These are phyloP conservation scores for Cuculus canorus DNA, from an alignment of 2,797 vertebrate genomes.

Conservation along the genomic window DNA sequence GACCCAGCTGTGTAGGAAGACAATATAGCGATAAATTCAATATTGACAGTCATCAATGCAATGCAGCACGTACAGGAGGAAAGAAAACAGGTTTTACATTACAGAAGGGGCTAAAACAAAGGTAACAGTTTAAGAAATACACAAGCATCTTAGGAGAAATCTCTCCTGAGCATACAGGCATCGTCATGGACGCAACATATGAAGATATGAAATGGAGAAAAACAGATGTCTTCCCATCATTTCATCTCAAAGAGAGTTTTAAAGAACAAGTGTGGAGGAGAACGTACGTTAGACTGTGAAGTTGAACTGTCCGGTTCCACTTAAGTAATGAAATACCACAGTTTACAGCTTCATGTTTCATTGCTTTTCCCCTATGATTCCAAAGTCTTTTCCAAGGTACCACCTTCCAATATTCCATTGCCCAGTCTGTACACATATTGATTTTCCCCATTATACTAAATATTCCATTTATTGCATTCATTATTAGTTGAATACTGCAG, in stretches of 20 bases:
- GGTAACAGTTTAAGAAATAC: neutral
- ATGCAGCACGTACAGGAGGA: neutral
- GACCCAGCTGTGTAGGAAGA: neutral
- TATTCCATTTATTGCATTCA: neutral
- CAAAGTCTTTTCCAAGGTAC: neutral
- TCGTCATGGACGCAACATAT: rapidly evolving
- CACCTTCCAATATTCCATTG: neutral
- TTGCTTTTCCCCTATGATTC: neutral
- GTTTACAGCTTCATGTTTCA: neutral
- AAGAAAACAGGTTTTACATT: neutral
- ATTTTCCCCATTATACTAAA: neutral
- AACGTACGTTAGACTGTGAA: neutral
- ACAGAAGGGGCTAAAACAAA: neutral
- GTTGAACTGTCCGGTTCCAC: neutral
- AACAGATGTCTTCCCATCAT: neutral
- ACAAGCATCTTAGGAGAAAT: neutral
- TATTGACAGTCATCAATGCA: neutral
- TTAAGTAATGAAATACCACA: neutral
- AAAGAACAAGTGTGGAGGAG: neutral
- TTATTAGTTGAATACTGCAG: constrained; percentile 1
- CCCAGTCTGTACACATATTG: neutral
- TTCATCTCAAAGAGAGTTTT: neutral
- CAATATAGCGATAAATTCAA: neutral
- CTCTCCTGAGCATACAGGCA: neutral
- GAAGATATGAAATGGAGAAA: neutral